Percentiles rank a stretch among this genome's conserved stretches.
Evolutionary conservation across 2,888 invertebrate genomes (phyloP).

Genomic region (Muschampia plurimacula): DNA sequence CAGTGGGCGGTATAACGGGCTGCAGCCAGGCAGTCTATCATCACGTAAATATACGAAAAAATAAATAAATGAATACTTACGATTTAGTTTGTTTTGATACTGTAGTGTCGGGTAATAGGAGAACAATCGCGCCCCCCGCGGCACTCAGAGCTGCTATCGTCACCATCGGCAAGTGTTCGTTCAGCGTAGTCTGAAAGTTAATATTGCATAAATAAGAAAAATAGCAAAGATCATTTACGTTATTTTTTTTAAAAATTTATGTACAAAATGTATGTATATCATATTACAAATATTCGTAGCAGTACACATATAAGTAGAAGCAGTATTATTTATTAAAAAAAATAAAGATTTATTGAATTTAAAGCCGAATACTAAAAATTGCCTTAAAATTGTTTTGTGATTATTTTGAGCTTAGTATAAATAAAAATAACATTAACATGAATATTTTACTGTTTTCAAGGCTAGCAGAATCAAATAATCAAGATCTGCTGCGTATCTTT

Average conservation of each 20-base stretch:
- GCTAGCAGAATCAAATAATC: background rate
- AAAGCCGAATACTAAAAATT: background rate
- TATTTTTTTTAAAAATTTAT: too few relatives aligned
- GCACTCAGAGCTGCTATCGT: conserved; percentile 89
- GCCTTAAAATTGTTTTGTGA: background rate
- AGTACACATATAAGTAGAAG: too few relatives aligned
- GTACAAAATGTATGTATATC: too few relatives aligned
- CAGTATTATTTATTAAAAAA: too few relatives aligned
- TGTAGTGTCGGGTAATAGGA: conserved; percentile 92
- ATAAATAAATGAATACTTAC: conserved; percentile 50
- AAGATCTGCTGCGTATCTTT: background rate
- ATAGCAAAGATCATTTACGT: background rate
- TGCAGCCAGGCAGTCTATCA: too few relatives aligned
- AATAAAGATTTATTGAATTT: too few relatives aligned
- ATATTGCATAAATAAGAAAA: background rate
- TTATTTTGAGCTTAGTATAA: background rate
- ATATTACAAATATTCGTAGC: too few relatives aligned
- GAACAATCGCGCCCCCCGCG: conserved; percentile 89
- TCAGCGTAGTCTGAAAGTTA: conserved; percentile 85
- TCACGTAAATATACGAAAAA: too few relatives aligned
- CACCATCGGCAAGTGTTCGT: conserved; percentile 89
- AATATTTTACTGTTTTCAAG: background rate
- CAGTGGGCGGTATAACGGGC: too few relatives aligned
- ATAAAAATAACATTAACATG: background rate
- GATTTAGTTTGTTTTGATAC: conserved; percentile 57